Evolutionary conservation across 2,888 invertebrate genomes (phyloP).

Genomic region (Meteorus cinctellus): DNA sequence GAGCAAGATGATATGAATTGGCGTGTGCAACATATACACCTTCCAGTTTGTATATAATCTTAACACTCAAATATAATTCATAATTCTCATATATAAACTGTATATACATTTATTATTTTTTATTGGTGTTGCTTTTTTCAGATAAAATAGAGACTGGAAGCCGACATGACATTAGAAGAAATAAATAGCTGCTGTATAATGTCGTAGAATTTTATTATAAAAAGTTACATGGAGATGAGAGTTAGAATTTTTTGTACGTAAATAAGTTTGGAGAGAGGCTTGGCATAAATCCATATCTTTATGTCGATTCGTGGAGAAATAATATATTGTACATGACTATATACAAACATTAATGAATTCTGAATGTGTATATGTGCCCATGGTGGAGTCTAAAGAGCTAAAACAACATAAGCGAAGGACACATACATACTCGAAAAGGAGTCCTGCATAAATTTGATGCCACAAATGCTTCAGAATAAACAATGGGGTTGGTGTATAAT

Average conservation of each 20-base stretch:
- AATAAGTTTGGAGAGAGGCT: conserved; percentile 9
- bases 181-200: conserved; percentile 6
- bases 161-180: conserved; percentile 16
- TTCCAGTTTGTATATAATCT: conserved; percentile 6
- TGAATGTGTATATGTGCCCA: neutral
- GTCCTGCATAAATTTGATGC: conserved; percentile 61
- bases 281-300: conserved; percentile 42
- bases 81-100: neutral
- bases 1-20: conserved; percentile 26
- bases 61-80: neutral
- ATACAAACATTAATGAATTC: conserved; percentile 40
- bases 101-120: neutral
- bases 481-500: conserved; percentile 59
- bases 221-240: conserved; percentile 17
- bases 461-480: conserved; percentile 57
- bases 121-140: neutral
- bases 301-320: conserved; percentile 37
- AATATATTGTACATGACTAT: conserved; percentile 6
- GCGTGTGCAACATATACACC: conserved; percentile 10
- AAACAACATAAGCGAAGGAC: conserved; percentile 23
- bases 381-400: neutral
- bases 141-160: conserved; percentile 4
- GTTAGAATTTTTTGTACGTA: conserved; percentile 8
- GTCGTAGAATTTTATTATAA: conserved; percentile 5
- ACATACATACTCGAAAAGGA: conserved; percentile 53